Evolutionary conservation across 2,797 vertebrate species (phyloP).

Genomic region (Anomalospiza imberbis): DNA sequence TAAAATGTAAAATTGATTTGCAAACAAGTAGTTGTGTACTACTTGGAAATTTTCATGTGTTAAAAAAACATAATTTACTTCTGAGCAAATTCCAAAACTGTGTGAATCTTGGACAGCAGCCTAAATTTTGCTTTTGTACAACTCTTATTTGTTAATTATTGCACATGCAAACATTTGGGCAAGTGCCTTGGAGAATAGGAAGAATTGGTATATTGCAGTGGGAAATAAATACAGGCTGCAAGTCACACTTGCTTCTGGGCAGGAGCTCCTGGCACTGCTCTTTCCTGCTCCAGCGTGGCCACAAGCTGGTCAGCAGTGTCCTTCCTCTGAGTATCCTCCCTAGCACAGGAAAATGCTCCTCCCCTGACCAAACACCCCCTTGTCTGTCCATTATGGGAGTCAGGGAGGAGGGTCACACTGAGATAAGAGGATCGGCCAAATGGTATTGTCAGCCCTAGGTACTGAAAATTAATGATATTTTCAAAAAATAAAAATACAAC

Average conservation of each 20-base stretch:
- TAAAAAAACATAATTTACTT: neutral
- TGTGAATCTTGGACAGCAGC: neutral
- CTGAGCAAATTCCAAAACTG: neutral
- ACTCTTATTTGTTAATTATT: neutral
- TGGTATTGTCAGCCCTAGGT: neutral
- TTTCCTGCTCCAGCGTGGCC: neutral
- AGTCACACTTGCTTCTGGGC: neutral
- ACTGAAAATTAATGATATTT: neutral
- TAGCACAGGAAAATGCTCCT: neutral
- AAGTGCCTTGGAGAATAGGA: neutral
- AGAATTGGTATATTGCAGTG: neutral
- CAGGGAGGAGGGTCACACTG: no score
- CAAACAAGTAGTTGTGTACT: neutral
- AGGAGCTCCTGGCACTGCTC: neutral
- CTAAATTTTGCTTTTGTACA: neutral
- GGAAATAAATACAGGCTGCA: neutral
- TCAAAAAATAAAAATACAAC: neutral
- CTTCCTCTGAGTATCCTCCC: neutral
- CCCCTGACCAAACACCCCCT: rapidly evolving
- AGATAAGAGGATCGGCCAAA: neutral
- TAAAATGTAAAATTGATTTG: neutral
- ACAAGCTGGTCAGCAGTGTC: neutral
- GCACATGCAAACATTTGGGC: neutral
- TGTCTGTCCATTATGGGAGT: rapidly evolving
- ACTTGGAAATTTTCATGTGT: neutral